Evolutionary conservation across 2,113 vertebrate genomes (phyloP).

Genomic region (Lates calcarifer): DNA sequence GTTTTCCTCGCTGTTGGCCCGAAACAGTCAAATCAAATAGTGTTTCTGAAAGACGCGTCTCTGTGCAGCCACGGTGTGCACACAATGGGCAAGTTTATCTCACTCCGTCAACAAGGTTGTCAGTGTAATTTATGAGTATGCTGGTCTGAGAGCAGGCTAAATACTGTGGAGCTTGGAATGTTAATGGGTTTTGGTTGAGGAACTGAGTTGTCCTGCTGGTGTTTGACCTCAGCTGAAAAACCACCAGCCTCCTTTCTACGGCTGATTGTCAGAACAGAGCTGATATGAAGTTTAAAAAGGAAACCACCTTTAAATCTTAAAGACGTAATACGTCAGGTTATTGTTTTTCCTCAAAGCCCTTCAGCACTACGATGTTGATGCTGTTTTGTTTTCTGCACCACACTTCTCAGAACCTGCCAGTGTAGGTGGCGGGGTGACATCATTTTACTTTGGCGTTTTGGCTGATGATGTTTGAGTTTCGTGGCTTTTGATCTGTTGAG

Average conservation of each 20-base stretch:
- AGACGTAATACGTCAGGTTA: neutral
- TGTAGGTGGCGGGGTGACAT: conserved; percentile 24
- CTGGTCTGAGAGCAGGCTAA: conserved; percentile 51
- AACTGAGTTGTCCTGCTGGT: conserved; percentile 41
- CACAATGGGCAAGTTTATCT: conserved; percentile 78
- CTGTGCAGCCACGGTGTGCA: conserved; percentile 51
- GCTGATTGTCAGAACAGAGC: neutral
- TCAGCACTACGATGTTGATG: neutral
- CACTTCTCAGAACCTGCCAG: conserved; percentile 48
- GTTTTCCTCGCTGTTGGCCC: conserved; percentile 56
- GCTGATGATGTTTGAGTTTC: conserved; percentile 29
- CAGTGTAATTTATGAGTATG: conserved; percentile 74
- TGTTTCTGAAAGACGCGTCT: conserved; percentile 49
- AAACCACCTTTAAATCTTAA: neutral
- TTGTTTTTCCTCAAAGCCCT: neutral
- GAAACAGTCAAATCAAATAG: conserved; percentile 61
- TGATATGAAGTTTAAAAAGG: neutral
- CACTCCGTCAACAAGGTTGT: conserved; percentile 63
- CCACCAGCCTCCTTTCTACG: neutral
- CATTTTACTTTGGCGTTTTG: conserved; percentile 23
- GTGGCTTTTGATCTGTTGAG: conserved; percentile 31
- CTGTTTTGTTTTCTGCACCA: conserved; percentile 5
- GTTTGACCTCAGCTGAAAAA: conserved; percentile 53
- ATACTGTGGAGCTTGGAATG: conserved; percentile 68
- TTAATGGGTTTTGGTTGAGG: conserved; percentile 72